Base-by-base conservation (phyloP, 1,140 invertebrate species). In the Arion vulgaris region DNA sequence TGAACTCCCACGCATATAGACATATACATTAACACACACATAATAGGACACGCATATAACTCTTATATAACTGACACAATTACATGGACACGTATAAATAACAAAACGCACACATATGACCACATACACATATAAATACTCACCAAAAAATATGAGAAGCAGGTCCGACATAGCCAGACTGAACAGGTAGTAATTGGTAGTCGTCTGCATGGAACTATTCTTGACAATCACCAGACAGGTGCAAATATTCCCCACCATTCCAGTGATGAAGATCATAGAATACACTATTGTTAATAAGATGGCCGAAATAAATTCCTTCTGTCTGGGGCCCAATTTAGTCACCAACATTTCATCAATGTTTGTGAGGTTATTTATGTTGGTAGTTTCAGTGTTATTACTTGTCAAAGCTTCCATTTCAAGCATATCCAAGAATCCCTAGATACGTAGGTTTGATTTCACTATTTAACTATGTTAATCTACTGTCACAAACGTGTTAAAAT, bases 161-260 rank as follows among this genome's bases (percentile, higher is more conserved):
- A 99, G 94, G 91, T 99, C 98, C 0, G 97, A 98, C 68, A 99
- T 94, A 5, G 98, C 97, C 87, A 99, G 93, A 89, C 95, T 96
- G 91, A 97, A 98, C 69, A 98, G 94, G 90, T 98, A 98, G 89
- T 96, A 98, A 91, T 98, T 98, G 45, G 94, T 94, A 17, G 93
- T 92, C 17, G 93, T 94, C 86, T 94, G 93, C 96, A 98, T 97
- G 32, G 95, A 87, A 41, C 85, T 84, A 76, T 90, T 91, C n/a
- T 82, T 86, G 11, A 83, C 86, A 57, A 91, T 90, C 15, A 91
- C 90, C 76, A 91, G 81, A 77, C 89, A 91, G 57, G 90, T 91
- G 85, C 88, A 91, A 38, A 89, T 78, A 83, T 91, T 91, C 36
- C 91, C 91, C 9, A 91, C 75, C 19, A 86, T 83, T 11, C 91